Base-by-base conservation (phyloP, 2,797 vertebrate species). In the Carapus acus region DNA sequence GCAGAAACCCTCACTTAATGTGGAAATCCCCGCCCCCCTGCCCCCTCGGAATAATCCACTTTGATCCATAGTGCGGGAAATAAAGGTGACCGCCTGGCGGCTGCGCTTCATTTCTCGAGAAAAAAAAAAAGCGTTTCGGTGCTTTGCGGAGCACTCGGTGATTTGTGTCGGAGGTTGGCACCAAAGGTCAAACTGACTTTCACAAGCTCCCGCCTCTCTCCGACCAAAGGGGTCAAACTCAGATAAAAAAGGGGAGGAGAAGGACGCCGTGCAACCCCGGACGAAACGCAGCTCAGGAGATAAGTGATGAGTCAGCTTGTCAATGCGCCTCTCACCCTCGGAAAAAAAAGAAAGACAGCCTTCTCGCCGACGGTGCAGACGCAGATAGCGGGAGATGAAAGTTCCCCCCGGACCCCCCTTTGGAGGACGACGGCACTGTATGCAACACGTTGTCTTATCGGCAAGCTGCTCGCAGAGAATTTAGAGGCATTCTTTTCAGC, bases 131-230 rank as follows among this genome's bases (percentile, higher is more conserved):
- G 54, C 57, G 56, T 65, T 49, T 68, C 47, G 6, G 45, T n/a
- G 56, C 67, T 67, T 73, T 75, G 65, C 64, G 48, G 52, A 36
- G 49, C 49, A 58, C 52, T 31, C 24, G 0, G 61, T 73, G 79
- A 81, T 84, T 78, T 76, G 71, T 75, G 70, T 74, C 48, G 1
- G 66, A 80, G 77, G 76, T 81, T 59, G 62, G 43, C 71, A 59
- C 34, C 1, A 74, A 67, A 80, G 84, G 81, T 84, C 85, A 85
- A 64, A 39, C 62, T 34, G 71, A 80, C 78, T 73, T 78, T 78
- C 65, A 72, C 62, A 58, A 5, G 5, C 64, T 62, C 62, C 62
- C 36, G 52, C 46, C 21, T 27, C 0, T 48, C 54, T 66, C 33
- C 55, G 70, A 49, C 79, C 65, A 34, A n/a, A 27, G 54, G 74